Conservation (phyloP, 2,113 vertebrate genomes). For the Ia io region DNA sequence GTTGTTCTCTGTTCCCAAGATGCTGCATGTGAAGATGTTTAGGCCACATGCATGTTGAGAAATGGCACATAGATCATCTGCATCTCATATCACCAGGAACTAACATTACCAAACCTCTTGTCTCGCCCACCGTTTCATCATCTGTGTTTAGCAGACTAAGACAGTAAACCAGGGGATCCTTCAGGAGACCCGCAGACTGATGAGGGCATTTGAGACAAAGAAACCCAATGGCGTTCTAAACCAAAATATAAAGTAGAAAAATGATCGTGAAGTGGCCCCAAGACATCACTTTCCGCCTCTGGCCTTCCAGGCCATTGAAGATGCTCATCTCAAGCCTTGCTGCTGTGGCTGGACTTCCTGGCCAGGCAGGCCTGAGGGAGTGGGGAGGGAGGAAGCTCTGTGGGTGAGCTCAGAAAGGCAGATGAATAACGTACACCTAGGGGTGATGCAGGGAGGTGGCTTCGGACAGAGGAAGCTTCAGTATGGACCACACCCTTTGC, state of each 20-base stretch:
- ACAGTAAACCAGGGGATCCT: not conserved
- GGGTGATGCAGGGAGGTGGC: not conserved
- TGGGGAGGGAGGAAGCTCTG: rapidly evolving
- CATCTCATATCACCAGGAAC: not conserved
- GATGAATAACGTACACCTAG: rapidly evolving
- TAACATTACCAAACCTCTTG: not conserved
- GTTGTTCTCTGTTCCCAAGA: not conserved
- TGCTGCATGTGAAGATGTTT: not conserved
- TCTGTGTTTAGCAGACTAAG: not conserved
- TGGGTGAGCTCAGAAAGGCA: not conserved
- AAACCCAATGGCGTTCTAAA: not conserved
- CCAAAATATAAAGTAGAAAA: not conserved
- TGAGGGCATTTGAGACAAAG: not conserved
- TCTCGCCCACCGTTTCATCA: not conserved
- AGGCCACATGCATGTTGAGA: not conserved
- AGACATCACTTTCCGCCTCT: not conserved
- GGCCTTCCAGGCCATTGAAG: not conserved
- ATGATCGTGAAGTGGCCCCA: not conserved
- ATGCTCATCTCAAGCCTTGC: not conserved
- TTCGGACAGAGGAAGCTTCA: not conserved
- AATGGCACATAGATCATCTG: not conserved
- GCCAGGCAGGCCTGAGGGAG: not conserved
- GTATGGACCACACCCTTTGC: too few species aligned
- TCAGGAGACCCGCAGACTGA: not conserved
- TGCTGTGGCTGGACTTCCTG: not conserved